These are phyloP conservation scores for Eumeta japonica DNA, from an alignment of 1,140 invertebrate species.

Conservation along the genomic window DNA sequence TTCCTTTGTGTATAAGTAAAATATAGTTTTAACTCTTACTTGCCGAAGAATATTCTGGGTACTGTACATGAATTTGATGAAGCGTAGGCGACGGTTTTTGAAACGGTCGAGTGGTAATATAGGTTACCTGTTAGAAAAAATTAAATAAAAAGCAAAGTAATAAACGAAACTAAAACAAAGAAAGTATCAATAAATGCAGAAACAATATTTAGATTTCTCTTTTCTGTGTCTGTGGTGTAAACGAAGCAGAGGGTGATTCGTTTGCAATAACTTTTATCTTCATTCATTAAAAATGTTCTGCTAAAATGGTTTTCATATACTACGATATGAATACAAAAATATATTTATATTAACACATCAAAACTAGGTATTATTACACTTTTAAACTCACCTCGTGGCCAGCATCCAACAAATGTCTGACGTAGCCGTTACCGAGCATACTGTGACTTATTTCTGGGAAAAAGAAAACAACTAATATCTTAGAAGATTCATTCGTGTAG, in stretches of 20 bases:
- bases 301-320: conserved; percentile 17
- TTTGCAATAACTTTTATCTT: conserved; percentile 8
- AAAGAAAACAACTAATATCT: conserved; percentile 15
- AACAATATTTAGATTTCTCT: no score
- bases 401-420: conserved; percentile 14
- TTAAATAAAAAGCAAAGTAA: no score
- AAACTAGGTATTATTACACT: no score
- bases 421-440: conserved; percentile 15
- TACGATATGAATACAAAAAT: conserved; percentile 6
- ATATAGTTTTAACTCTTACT: background rate
- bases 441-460: conserved; percentile 15
- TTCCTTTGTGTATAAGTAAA: background rate
- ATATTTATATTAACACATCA: no score
- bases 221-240: no score
- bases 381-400: conserved; percentile 18
- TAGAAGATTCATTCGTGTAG: conserved; percentile 11
- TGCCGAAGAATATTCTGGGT: no score
- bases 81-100: no score
- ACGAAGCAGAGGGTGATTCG: conserved; percentile 10
- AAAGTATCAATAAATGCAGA: no score
- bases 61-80: no score
- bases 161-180: no score
- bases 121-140: no score
- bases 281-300: conserved; percentile 10
- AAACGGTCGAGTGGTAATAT: no score